Evolutionary conservation across 2,113 vertebrate species (phyloP).

Genomic region (Mesitornis unicolor): DNA sequence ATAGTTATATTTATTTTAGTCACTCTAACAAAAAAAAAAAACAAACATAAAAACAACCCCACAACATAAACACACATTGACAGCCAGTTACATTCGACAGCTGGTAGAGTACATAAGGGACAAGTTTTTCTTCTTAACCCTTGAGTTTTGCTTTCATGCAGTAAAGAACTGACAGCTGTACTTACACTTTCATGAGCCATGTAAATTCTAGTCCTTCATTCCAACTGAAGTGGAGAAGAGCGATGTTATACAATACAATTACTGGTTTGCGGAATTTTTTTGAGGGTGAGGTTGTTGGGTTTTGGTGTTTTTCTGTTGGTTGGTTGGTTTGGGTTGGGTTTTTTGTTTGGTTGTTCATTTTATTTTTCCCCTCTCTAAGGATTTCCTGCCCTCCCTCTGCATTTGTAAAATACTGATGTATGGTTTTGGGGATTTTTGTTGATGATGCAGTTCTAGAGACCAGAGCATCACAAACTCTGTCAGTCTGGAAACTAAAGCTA

Average conservation of each 20-base stretch:
- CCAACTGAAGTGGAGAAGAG: neutral
- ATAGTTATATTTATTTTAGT: neutral
- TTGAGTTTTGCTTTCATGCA: neutral
- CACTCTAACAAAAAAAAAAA: neutral
- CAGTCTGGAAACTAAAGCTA: neutral
- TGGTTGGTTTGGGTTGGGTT: neutral
- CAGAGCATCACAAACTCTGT: neutral
- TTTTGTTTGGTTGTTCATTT: accelerated
- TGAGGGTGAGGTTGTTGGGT: accelerated
- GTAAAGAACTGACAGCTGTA: neutral
- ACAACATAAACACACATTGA: neutral
- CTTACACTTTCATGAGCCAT: neutral
- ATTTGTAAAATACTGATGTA: neutral
- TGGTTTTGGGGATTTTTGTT: neutral
- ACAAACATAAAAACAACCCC: too few species aligned
- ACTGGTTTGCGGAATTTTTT: neutral
- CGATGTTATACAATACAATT: neutral
- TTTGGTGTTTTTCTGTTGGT: too few species aligned
- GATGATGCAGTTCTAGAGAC: neutral
- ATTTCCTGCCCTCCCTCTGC: neutral
- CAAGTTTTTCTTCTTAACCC: neutral
- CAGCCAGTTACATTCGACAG: neutral
- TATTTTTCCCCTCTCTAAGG: too few species aligned
- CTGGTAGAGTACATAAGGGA: neutral
- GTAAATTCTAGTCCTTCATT: neutral